phyloP scores from a whole-genome alignment of 2,888 invertebrate genomes.

The Harmothoe impar region DNA sequence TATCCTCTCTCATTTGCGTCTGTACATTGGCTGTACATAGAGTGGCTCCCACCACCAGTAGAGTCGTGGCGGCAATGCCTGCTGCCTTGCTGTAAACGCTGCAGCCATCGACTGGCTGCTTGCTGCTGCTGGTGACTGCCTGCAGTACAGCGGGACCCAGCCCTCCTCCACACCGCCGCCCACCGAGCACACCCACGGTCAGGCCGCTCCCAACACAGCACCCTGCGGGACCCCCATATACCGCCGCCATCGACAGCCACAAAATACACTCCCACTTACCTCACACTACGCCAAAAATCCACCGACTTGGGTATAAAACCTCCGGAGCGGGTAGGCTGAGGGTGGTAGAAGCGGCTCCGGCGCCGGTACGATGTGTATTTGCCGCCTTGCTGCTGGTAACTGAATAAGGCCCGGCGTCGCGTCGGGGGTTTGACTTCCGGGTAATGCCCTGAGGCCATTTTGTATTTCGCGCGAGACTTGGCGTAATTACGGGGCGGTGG shows the following conservation, averaged over 20 bases:
- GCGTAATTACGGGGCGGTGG: slow-evolving; percentile 59
- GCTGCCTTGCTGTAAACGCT: neutral
- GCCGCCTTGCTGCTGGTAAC: slow-evolving; percentile 59
- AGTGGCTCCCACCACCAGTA: neutral
- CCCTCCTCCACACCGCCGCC: neutral
- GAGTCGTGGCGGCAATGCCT: neutral
- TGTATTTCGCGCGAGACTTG: slow-evolving; percentile 66
- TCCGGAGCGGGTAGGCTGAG: neutral
- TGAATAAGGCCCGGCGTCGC: slow-evolving; percentile 65
- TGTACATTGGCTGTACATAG: too few relatives aligned
- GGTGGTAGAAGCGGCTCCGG: neutral
- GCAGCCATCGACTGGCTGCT: slow-evolving; percentile 41
- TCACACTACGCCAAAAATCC: neutral
- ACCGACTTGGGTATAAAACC: neutral
- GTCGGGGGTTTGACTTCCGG: slow-evolving; percentile 64
- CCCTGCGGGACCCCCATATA: neutral
- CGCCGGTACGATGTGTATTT: slow-evolving; percentile 56
- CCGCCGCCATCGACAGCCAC: neutral
- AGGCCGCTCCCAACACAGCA: neutral
- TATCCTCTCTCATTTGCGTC: too few relatives aligned
- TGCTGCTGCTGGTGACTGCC: neutral
- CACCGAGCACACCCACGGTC: neutral
- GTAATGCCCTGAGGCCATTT: slow-evolving; percentile 63
- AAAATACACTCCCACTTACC: slow-evolving; percentile 4
- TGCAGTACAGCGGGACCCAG: neutral